phyloP scores from a whole-genome alignment of 1,140 invertebrate species.

The Heterodera schachtii region DNA sequence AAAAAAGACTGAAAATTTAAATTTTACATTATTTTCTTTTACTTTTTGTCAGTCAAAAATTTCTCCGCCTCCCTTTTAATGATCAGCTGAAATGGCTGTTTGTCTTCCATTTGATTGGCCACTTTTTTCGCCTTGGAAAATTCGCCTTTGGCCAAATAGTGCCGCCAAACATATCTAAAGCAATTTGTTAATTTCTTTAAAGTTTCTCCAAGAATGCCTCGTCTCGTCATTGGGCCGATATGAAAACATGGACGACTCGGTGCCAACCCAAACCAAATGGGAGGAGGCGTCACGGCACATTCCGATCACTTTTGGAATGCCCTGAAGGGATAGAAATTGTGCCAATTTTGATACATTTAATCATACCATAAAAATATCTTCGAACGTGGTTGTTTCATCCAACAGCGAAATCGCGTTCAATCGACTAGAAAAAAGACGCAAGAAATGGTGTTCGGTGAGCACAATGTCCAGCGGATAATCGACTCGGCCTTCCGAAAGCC shows the following conservation, averaged over 20 bases:
- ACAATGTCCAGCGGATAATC: slow-evolving; percentile 43
- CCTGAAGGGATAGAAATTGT: slow-evolving; percentile 17
- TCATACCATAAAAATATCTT: slow-evolving; percentile 41
- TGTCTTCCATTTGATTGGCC: slow-evolving; percentile 44
- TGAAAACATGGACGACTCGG: slow-evolving; percentile 37
- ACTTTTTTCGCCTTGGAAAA: slow-evolving; percentile 46
- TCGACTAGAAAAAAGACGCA: slow-evolving; percentile 35
- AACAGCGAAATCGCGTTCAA: slow-evolving; percentile 46
- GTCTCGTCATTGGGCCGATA: slow-evolving; percentile 47
- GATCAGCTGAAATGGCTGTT: slow-evolving; percentile 46
- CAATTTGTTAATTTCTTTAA: neutral
- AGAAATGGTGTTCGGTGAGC: slow-evolving; percentile 47
- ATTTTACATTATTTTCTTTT: neutral
- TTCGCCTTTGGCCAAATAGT: slow-evolving; percentile 42
- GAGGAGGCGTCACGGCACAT: slow-evolving; percentile 46
- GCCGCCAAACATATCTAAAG: slow-evolving; percentile 48
- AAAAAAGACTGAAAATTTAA: too few relatives aligned
- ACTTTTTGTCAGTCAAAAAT: slow-evolving; percentile 44
- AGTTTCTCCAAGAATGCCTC: slow-evolving; percentile 17
- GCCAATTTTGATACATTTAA: slow-evolving; percentile 14
- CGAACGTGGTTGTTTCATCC: slow-evolving; percentile 40
- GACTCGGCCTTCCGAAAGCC: slow-evolving; percentile 39
- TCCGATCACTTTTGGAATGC: slow-evolving; percentile 38
- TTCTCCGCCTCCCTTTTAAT: slow-evolving; percentile 52
- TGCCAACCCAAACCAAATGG: slow-evolving; percentile 48